Evolutionary conservation across 2,797 vertebrate species (phyloP), one percentile per base, ranked within the genome.

Genomic region (Hapalemur alaotrensis): DNA sequence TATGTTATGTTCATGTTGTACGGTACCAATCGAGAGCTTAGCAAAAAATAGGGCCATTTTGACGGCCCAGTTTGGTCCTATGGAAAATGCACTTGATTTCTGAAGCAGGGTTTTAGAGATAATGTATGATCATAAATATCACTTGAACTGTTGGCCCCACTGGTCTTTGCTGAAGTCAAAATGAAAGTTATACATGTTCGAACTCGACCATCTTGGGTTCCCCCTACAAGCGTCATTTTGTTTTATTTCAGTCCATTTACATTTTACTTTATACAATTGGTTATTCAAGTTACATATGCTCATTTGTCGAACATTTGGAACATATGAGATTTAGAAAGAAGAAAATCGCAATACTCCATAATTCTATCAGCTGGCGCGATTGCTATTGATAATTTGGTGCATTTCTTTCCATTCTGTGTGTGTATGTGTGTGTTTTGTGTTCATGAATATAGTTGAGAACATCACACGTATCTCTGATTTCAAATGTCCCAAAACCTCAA

Each of bases 121-220:
- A 93, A 67, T 6, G 5, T 14, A 30, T 11, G 30, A 0, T 35
- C 28, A 32, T 28, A 25, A 14, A 1, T 6, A 20, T 63, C 48
- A 30, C 35, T 5, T 12, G 63, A n/a, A 79, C 48, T 2, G 4
- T 7, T 43, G 28, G 41, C 50, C 57, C 72, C 46, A 1, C 0
- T 46, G 23, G 72, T 50, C 20, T 8, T 13, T 22, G 46, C 81
- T 61, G 38, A 61, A 35, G 46, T 57, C 30, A 11, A 20, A 80
- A n/a, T 0, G 5, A 59, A 91, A 75, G 14, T 52, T 23, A 3
- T 0, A 5, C 4, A 1, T 8, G 35, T 48, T 73, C 63, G 87
- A 4, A 18, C 12, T 2, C 4, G 38, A n/a, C 41, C 15, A 4
- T 2, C 12, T 0, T 1, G 9, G 35, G 15, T 6, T 18, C 41